Percentiles rank a stretch among this genome's conserved stretches.
Evolutionary conservation across 2,888 invertebrate genomes (phyloP).

Genomic region (Caenorhabditis sp.): DNA sequence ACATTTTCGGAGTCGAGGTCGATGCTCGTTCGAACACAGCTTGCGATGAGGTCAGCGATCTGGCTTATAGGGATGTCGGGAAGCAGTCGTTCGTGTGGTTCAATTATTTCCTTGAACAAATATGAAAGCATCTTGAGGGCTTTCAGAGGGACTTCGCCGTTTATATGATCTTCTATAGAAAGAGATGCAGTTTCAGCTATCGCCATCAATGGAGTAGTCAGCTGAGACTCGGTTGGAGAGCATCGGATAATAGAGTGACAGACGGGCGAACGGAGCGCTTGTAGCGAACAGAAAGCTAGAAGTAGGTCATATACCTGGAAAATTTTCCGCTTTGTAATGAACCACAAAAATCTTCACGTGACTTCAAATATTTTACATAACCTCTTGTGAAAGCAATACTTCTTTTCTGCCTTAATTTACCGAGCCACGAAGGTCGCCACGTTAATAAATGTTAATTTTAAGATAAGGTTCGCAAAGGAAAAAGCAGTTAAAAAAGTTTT

Average conservation of each 20-base stretch:
- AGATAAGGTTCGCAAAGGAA: too few relatives aligned
- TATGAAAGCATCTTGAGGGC: constrained; percentile 67
- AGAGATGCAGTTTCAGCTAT: constrained; percentile 75
- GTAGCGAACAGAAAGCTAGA: constrained; percentile 79
- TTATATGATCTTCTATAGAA: constrained; percentile 70
- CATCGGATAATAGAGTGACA: constrained; percentile 65
- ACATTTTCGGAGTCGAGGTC: constrained; percentile 23
- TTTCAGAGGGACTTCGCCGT: constrained; percentile 65
- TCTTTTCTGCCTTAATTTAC: too few relatives aligned
- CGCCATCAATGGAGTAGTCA: constrained; percentile 62
- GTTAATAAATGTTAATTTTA: too few relatives aligned
- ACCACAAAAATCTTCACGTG: too few relatives aligned
- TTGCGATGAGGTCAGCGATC: constrained; percentile 22
- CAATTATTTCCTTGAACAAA: constrained; percentile 63
- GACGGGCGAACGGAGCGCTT: constrained; percentile 71
- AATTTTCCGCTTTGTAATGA: too few relatives aligned
- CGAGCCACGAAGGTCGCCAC: too few relatives aligned
- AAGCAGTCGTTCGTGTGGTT: constrained; percentile 44
- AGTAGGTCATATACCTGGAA: constrained; percentile 80
- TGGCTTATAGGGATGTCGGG: constrained; percentile 39
- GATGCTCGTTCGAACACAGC: constrained; percentile 45
- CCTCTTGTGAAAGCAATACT: too few relatives aligned
- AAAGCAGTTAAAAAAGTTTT: too few relatives aligned
- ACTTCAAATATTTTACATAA: too few relatives aligned
- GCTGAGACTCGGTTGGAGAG: constrained; percentile 53